Evolutionary conservation across 30 jellyfish, hydroid and myxozoan species (phyloP), one percentile per base, ranked within the genome.

Genomic region (Catostylus mosaicus): DNA sequence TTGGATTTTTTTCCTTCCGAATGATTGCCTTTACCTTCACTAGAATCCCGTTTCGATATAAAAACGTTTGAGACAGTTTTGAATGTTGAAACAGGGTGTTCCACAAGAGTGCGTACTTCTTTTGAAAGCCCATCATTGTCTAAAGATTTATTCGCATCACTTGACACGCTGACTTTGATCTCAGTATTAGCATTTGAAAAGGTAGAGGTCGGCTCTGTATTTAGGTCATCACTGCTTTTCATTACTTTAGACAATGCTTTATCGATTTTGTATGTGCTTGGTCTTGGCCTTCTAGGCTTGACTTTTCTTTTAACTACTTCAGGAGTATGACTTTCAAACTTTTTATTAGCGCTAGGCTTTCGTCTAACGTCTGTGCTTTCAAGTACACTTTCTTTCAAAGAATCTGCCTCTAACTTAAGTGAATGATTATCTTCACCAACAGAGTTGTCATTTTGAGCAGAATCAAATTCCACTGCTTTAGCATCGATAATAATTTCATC

Each of bases 261-360:
- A 19, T 31, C 56, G 24, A 65, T 31, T 14, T 18, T 27, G 20
- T 29, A 29, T 0, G 56, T 65, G 7, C 77, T 14, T 22, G 77
- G 77, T 30, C 77, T 30, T 31, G 77, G 26, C 56, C 26, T 65
- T 30, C 50, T 65, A 52, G 56, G 26, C 24, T 33, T 29, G 20
- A 3, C 24, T 1, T 14, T 50, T 50, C 63, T 23, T 16, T 50
- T 50, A 8, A 50, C 20, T 10, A 4, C 0, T 16, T 50, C 26
- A 50, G 5, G 27, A 10, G 5, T 9, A 5, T 50, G 0, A 50
- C 24, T 50, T 50, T 50, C 63, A 4, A 16, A 18, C 26, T 50
- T 6, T 50, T 50, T 16, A 50, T 27, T 50, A 16, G 20, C 63
- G 20, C 14, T 18, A 4, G 5, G 18, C 14, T 50, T 27, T 3